phyloP scores from a whole-genome alignment of 2,888 invertebrate species.

The Drosophila maculinotata region DNA sequence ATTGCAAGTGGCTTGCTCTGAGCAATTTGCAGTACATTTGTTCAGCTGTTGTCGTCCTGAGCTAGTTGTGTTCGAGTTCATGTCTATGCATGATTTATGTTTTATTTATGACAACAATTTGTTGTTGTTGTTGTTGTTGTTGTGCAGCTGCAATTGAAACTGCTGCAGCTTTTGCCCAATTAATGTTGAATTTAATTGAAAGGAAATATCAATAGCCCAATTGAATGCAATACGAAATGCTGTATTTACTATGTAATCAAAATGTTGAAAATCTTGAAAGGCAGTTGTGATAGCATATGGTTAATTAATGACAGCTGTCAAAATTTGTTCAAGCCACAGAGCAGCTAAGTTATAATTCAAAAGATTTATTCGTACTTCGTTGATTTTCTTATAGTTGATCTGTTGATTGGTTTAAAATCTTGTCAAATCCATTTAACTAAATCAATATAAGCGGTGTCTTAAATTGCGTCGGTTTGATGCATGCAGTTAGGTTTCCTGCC shows the following conservation, averaged over 20 bases:
- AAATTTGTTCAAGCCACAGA: constrained; percentile 5
- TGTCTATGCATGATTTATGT: constrained; percentile 36
- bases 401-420: neutral
- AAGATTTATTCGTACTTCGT: neutral
- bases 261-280: constrained; percentile 14
- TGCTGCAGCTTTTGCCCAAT: constrained; percentile 24
- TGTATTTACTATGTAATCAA: constrained; percentile 6
- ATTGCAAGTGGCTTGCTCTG: constrained; percentile 13
- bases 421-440: neutral
- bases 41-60: constrained; percentile 29
- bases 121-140: constrained; percentile 14
- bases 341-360: neutral
- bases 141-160: neutral
- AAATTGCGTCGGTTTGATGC: constrained; percentile 8
- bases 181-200: constrained; percentile 32
- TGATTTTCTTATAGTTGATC: too few relatives aligned
- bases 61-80: constrained; percentile 3
- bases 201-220: constrained; percentile 12
- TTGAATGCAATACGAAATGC: constrained; percentile 15
- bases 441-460: neutral
- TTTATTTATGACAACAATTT: constrained; percentile 40
- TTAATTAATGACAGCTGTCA: constrained; percentile 15
- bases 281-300: constrained; percentile 2
- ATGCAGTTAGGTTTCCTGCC: neutral
- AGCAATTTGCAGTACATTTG: constrained; percentile 34